Base-by-base conservation (phyloP, 2,113 vertebrate genomes). In the Sylvia atricapilla region DNA sequence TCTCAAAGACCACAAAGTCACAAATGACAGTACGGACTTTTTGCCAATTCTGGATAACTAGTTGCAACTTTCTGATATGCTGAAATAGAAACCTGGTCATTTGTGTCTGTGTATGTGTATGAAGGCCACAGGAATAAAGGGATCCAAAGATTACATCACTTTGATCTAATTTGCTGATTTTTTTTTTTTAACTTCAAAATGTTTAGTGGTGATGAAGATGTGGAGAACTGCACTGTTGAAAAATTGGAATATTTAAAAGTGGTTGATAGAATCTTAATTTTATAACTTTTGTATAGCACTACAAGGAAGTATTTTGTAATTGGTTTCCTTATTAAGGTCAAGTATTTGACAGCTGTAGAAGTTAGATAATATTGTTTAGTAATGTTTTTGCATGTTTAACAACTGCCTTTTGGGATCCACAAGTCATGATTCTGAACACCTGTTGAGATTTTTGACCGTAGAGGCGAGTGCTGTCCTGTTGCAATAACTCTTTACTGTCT, bases 271-370 rank as follows among this genome's bases (percentile, higher is more conserved):
- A 82, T 95, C 95, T 97, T 98, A 97, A 95, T 97, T 97, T 98
- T 98, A 95, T 94, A 97, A 96, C 97, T 95, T 98, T 98, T 97
- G 95, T 98, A 97, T 97, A 98, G 98, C 98, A 98, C 98, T 98
- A 98, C 96, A 96, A 94, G 77, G 77, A 96, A 96, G 96, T 95
- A 94, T 98, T 97, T 98, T 97, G 88, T 98, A 96, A 97, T 97
- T 97, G 96, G 93, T 97, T 97, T 98, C 95, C 96, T 97, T 97
- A 95, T 85, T 94, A 82, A 96, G 95, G 94, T 96, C 94, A 92
- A 92, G 91, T 94, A 96, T 87, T 95, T 96, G 95, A 96, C 96
- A 97, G 52, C 88, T 25, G 74, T 96, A 97, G 94, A 73, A 33
- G 93, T 96, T 96, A 95, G 94, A 50, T 90, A 58, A 95, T 91